phyloP scores from a whole-genome alignment of 2,888 invertebrate species.

The Camptogramma bilineatum region DNA sequence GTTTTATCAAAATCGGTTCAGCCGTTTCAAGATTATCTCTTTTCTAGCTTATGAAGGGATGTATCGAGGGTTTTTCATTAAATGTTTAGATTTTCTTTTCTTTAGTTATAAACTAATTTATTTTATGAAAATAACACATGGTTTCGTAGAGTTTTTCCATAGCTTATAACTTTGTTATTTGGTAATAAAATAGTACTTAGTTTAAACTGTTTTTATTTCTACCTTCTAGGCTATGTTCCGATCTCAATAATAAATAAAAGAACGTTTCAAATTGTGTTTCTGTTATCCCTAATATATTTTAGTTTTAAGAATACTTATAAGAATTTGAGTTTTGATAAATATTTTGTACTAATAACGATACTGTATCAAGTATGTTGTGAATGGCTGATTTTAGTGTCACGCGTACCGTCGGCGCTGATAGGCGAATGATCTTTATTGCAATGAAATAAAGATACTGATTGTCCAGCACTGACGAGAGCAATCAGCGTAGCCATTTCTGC shows the following conservation, averaged over 20 bases:
- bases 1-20: no score
- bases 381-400: no score
- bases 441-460: no score
- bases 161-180: conserved; percentile 16
- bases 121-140: neutral
- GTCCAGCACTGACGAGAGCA: no score
- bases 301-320: conserved; percentile 10
- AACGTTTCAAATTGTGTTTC: conserved; percentile 16
- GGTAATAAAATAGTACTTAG: conserved; percentile 30
- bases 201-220: conserved; percentile 22
- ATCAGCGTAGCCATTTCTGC: no score
- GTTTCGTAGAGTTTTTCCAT: neutral
- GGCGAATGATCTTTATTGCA: no score
- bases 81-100: no score
- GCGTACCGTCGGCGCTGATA: no score
- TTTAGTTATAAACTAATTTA: no score
- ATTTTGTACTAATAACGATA: conserved; percentile 20
- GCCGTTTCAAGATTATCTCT: no score
- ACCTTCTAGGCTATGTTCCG: conserved; percentile 36
- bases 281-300: conserved; percentile 38
- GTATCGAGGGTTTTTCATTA: no score
- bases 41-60: no score
- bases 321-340: neutral
- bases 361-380: neutral
- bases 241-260: conserved; percentile 30